Percentiles rank a stretch among this genome's conserved stretches.
Conservation (phyloP, 2,888 invertebrate species). For the Chouioia cunea region DNA sequence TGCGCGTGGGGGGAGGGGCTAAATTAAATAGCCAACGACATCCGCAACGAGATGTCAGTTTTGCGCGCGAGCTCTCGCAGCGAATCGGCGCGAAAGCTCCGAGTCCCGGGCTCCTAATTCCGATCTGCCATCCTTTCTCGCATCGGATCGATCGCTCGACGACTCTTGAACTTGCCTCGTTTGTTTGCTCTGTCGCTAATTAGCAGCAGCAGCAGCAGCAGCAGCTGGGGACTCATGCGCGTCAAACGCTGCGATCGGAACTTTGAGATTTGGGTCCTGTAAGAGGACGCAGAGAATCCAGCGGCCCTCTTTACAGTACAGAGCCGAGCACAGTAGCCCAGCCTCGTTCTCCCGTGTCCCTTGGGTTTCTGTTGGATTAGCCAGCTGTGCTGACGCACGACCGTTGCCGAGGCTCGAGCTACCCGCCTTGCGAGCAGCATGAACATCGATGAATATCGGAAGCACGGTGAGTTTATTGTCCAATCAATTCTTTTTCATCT, state of each 20-base stretch:
- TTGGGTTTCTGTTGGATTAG: too few relatives aligned
- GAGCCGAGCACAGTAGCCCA: background rate
- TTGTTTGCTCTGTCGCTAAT: background rate
- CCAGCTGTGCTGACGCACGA: too few relatives aligned
- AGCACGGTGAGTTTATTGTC: constrained; percentile 61
- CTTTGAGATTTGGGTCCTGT: constrained; percentile 66
- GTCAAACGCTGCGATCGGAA: constrained; percentile 64
- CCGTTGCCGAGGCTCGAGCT: too few relatives aligned
- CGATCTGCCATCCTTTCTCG: background rate
- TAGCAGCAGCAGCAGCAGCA: background rate
- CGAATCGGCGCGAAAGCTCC: background rate
- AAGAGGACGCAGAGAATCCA: constrained; percentile 46
- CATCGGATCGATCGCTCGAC: too few relatives aligned
- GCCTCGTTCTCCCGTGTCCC: background rate
- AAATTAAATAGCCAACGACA: constrained; percentile 3
- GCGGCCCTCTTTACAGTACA: background rate
- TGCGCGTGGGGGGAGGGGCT: too few relatives aligned
- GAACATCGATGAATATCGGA: constrained; percentile 66
- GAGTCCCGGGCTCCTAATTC: background rate
- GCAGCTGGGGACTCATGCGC: constrained; percentile 57
- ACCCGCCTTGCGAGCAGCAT: constrained; percentile 50
- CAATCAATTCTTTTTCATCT: background rate
- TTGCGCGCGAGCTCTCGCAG: constrained; percentile 4
- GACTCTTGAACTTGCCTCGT: background rate
- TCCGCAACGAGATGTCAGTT: constrained; percentile 49